These are phyloP conservation scores for Amphipoea oculea DNA, from an alignment of 2,888 invertebrate genomes.

Conservation along the genomic window DNA sequence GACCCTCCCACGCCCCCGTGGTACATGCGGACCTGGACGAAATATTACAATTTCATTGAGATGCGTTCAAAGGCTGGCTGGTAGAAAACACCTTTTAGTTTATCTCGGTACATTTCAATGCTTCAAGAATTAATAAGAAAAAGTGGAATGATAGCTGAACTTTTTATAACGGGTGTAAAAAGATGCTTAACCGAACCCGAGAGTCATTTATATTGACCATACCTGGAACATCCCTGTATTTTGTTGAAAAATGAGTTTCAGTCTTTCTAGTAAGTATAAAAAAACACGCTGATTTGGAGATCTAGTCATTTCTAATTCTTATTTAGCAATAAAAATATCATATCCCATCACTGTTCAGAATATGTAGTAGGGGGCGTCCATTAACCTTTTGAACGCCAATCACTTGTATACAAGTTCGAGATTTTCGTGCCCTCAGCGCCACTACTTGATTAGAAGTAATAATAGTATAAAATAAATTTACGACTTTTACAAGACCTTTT, in stretches of 20 bases:
- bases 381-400: no score
- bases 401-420: no score
- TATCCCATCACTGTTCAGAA: neutral
- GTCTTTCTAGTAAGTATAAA: neutral
- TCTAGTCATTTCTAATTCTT: neutral
- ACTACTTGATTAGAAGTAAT: no score
- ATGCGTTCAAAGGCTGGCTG: neutral
- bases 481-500: no score
- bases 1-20: constrained; percentile 76
- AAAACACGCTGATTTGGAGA: neutral
- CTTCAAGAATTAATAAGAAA: neutral
- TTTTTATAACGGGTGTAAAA: neutral
- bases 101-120: neutral
- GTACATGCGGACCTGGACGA: constrained; percentile 92
- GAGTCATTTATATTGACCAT: neutral
- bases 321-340: neutral
- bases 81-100: neutral
- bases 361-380: no score
- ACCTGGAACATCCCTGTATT: neutral
- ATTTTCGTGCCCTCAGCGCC: no score
- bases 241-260: neutral
- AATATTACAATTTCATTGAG: neutral
- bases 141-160: neutral
- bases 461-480: no score
- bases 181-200: neutral